These are phyloP conservation scores for Silurus asotus DNA, from an alignment of 2,113 vertebrate species.

Conservation along the genomic window DNA sequence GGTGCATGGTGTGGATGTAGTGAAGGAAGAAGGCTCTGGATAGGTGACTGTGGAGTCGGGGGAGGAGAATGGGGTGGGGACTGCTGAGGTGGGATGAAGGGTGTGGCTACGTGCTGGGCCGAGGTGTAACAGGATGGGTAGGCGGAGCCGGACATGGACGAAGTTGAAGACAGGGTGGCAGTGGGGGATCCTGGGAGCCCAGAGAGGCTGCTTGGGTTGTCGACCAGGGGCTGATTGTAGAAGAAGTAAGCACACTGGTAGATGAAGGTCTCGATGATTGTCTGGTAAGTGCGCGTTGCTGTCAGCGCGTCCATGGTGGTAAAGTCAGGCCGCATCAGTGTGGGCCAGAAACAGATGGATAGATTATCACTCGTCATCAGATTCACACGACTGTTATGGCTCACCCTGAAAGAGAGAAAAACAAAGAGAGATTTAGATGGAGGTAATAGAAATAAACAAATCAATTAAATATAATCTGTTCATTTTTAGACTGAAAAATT, in stretches of 20 bases:
- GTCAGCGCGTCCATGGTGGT: constrained; percentile 95
- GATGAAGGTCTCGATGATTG: constrained; percentile 97
- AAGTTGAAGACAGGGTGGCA: constrained; percentile 54
- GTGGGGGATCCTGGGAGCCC: constrained; percentile 49
- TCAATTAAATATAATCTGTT: no score
- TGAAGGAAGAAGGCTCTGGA: constrained; percentile 75
- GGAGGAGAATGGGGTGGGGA: constrained; percentile 80
- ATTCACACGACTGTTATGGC: constrained; percentile 85
- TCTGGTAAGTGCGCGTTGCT: constrained; percentile 91
- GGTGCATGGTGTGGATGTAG: constrained; percentile 77
- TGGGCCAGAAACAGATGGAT: constrained; percentile 97
- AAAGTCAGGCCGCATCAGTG: constrained; percentile 90
- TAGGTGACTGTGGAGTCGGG: constrained; percentile 78
- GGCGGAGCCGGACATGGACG: constrained; percentile 62
- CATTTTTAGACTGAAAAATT: not conserved
- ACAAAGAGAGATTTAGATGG: not conserved
- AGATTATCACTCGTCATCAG: constrained; percentile 97
- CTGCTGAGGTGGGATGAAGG: constrained; percentile 69
- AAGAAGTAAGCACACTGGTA: constrained; percentile 93
- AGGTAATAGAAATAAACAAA: not conserved
- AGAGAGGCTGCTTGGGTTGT: constrained; percentile 10
- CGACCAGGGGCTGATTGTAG: constrained; percentile 79
- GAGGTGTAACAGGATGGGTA: constrained; percentile 68
- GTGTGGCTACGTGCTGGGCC: constrained; percentile 65
- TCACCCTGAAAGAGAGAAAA: constrained; percentile 74